Conservation (phyloP, 2,888 invertebrate species). For the Saturnia japonica region DNA sequence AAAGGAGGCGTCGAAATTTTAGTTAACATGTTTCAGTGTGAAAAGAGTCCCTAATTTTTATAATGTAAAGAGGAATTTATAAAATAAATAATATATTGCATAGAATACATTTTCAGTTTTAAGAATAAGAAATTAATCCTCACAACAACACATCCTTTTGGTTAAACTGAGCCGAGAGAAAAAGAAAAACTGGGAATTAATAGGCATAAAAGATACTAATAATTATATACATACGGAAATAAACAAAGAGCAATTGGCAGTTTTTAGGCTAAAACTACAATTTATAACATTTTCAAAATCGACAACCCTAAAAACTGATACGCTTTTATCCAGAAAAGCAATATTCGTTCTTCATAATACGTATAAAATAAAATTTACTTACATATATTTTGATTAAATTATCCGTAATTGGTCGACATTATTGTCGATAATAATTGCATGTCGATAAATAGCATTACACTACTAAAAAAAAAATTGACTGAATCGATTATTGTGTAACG, state of each 20-base stretch:
- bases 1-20: background rate
- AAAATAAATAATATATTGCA: background rate
- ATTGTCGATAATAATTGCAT: background rate
- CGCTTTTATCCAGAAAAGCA: background rate
- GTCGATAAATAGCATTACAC: background rate
- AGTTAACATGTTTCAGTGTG: background rate
- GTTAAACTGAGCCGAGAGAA: background rate
- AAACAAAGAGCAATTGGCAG: constrained; percentile 32
- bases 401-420: background rate
- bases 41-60: background rate
- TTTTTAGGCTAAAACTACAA: constrained; percentile 26
- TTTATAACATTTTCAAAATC: constrained; percentile 29
- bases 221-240: background rate
- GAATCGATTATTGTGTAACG: too few species aligned
- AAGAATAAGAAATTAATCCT: background rate
- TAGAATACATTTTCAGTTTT: background rate
- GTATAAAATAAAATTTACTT: constrained; percentile 1
- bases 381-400: background rate
- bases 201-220: background rate
- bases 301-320: constrained; percentile 32
- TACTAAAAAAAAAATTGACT: too few species aligned
- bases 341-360: background rate
- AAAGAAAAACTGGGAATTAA: background rate
- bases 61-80: background rate
- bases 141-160: background rate